Evolutionary conservation across 2,113 vertebrate species (phyloP).

Genomic region (Dendrocopos noguchii): DNA sequence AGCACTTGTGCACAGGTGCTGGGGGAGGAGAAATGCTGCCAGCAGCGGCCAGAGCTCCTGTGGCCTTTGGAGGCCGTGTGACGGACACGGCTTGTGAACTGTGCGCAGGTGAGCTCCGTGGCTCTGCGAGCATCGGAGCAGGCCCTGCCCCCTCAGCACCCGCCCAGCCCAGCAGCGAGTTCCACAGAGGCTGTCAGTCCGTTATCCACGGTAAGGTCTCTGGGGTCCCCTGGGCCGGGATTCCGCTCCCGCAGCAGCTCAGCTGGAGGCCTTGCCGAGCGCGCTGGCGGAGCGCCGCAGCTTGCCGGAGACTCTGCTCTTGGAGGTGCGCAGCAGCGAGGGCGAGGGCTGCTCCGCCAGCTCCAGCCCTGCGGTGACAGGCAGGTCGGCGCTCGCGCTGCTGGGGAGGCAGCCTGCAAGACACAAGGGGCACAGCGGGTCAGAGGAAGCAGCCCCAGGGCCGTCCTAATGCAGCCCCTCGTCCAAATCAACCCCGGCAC

Average conservation of each 20-base stretch:
- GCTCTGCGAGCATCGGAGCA: not conserved
- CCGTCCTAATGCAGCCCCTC: accelerated
- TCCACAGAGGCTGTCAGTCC: not conserved
- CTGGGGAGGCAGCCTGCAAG: constrained; percentile 84
- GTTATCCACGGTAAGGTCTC: not conserved
- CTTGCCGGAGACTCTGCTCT: constrained; percentile 77
- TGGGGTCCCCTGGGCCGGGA: not conserved
- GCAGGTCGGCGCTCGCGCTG: constrained; percentile 75
- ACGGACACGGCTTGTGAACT: not conserved
- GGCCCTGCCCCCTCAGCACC: accelerated
- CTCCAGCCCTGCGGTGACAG: constrained; percentile 42
- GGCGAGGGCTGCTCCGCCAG: constrained; percentile 74
- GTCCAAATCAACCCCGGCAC: not conserved
- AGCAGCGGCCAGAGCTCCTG: not conserved
- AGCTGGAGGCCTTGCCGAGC: constrained; percentile 81
- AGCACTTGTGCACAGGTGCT: not conserved
- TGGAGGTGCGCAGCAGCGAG: constrained; percentile 73
- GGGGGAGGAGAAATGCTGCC: not conserved
- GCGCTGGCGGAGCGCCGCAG: constrained; percentile 76
- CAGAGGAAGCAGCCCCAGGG: not conserved
- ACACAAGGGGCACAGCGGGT: not conserved
- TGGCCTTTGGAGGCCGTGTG: not conserved
- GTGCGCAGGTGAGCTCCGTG: accelerated
- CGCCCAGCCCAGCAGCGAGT: not conserved
- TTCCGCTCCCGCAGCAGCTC: constrained; percentile 11